Percentiles rank a stretch among this genome's conserved stretches.
These are phyloP conservation scores for Saturnia japonica DNA, from an alignment of 2,888 invertebrate species.

Conservation along the genomic window DNA sequence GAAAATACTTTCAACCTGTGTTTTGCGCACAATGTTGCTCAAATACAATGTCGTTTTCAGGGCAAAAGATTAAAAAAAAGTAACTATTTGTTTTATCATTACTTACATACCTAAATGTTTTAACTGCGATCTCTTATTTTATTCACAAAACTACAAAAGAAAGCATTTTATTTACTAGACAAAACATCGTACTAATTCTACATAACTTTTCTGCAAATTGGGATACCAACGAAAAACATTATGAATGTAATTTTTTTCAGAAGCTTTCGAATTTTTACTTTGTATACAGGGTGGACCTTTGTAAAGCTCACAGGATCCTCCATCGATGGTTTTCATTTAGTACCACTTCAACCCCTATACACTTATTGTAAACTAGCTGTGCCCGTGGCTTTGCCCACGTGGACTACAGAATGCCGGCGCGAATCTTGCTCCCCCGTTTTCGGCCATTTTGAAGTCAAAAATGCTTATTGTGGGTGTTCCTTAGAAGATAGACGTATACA, in stretches of 20 bases:
- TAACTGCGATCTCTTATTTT: background rate
- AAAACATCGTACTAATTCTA: background rate
- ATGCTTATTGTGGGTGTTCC: too few relatives aligned
- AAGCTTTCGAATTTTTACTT: background rate
- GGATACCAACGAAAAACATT: background rate
- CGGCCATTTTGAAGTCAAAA: too few relatives aligned
- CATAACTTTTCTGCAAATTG: background rate
- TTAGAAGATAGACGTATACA: too few relatives aligned
- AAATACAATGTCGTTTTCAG: too few relatives aligned
- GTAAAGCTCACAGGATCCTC: background rate
- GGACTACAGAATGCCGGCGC: too few relatives aligned
- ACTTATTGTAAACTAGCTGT: too few relatives aligned
- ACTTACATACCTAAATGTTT: background rate
- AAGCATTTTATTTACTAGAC: background rate
- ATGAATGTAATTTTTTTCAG: background rate
- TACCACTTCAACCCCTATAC: too few relatives aligned
- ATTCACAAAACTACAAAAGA: background rate
- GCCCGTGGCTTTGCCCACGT: too few relatives aligned
- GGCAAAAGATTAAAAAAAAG: background rate
- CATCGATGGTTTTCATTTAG: background rate
- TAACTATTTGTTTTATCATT: background rate
- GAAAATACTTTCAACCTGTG: background rate
- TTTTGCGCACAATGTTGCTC: too few relatives aligned
- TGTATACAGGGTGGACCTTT: background rate
- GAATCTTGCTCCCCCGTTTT: too few relatives aligned